Conservation (phyloP, 1,140 invertebrate genomes). For the Drosophila punjabiensis region DNA sequence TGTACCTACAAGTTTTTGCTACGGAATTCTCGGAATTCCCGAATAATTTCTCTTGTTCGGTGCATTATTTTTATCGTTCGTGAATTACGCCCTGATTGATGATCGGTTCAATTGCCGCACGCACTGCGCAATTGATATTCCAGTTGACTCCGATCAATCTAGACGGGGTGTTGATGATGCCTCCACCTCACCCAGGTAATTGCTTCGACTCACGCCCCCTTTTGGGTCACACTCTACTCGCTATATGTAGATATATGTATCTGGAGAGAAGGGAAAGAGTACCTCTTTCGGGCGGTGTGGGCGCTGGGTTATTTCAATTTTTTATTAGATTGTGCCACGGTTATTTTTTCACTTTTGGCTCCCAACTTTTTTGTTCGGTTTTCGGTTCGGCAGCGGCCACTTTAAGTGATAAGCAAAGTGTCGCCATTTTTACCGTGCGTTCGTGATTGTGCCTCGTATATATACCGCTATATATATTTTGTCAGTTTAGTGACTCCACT, state of each 20-base stretch:
- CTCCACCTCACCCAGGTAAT: conserved; percentile 34
- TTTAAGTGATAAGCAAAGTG: conserved; percentile 76
- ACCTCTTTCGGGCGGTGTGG: neutral
- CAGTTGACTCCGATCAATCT: conserved; percentile 51
- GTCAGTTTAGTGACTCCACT: conserved; percentile 64
- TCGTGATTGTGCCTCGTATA: conserved; percentile 36
- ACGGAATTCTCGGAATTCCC: conserved; percentile 34
- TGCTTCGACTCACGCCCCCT: conserved; percentile 22
- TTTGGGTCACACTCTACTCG: neutral
- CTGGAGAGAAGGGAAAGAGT: neutral
- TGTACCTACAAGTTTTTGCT: neutral
- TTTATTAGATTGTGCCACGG: conserved; percentile 58
- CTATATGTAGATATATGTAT: conserved; percentile 1
- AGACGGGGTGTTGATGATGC: conserved; percentile 11
- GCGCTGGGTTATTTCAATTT: conserved; percentile 34
- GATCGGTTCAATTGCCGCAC: conserved; percentile 48
- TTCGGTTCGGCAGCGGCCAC: conserved; percentile 55
- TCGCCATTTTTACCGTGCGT: conserved; percentile 58
- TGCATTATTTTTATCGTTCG: conserved; percentile 45
- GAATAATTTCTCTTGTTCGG: conserved; percentile 38
- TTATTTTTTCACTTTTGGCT: conserved; percentile 32
- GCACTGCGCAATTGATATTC: conserved; percentile 44
- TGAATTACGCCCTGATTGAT: conserved; percentile 43
- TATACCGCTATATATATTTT: conserved; percentile 37
- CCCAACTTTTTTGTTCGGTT: conserved; percentile 26